Evolutionary conservation across 2,113 vertebrate genomes (phyloP).

Genomic region (Salvator merianae): DNA sequence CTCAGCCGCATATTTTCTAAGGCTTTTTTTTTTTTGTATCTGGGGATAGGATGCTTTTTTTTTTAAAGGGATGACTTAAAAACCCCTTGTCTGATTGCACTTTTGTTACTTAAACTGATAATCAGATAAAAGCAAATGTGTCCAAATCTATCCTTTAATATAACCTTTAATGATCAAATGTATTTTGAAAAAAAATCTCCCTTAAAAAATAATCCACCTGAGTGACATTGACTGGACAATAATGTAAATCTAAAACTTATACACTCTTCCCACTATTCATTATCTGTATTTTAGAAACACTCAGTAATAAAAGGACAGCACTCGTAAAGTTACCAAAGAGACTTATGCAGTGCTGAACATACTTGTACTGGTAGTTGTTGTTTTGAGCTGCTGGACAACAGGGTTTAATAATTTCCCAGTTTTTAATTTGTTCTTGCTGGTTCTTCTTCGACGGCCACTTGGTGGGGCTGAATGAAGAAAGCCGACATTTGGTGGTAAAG

Average conservation of each 20-base stretch:
- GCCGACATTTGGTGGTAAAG: constrained; percentile 85
- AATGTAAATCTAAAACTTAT: neutral
- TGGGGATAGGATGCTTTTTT: too few species aligned
- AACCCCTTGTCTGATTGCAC: too few species aligned
- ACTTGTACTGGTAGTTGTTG: constrained; percentile 86
- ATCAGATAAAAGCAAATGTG: neutral
- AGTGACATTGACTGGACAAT: accelerated
- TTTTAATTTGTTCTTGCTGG: constrained; percentile 92
- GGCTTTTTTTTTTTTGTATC: too few species aligned
- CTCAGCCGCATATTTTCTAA: too few species aligned
- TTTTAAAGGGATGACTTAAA: too few species aligned
- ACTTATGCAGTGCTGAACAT: constrained; percentile 53
- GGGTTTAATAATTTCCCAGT: constrained; percentile 92
- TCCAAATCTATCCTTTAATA: neutral
- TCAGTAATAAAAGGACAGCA: neutral
- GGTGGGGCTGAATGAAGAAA: constrained; percentile 87
- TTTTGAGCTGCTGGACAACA: constrained; percentile 94
- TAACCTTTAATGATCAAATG: neutral
- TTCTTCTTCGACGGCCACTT: constrained; percentile 81
- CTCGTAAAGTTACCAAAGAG: neutral
- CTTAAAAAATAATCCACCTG: neutral
- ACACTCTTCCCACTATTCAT: neutral
- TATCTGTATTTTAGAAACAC: neutral
- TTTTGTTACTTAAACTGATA: too few species aligned
- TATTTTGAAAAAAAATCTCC: neutral